Evolutionary conservation across 2,797 vertebrate genomes (phyloP).

Genomic region (Nyctalus aviator): DNA sequence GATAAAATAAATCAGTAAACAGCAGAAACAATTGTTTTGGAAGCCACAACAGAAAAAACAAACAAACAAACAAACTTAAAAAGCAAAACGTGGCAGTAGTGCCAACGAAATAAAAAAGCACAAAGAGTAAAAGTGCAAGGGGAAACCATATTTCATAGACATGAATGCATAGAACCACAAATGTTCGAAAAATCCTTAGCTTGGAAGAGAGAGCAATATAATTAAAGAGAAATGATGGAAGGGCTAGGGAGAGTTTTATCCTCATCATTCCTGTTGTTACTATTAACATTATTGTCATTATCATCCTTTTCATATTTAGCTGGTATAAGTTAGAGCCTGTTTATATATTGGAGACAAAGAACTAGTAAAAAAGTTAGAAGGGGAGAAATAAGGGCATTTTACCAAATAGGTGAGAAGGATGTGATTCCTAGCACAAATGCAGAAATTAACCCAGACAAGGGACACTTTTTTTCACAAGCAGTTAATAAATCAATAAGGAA

Average conservation of each 20-base stretch:
- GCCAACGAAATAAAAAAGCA: neutral
- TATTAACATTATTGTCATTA: neutral
- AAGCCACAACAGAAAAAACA: neutral
- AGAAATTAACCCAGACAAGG: neutral
- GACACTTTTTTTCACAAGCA: neutral
- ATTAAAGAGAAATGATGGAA: neutral
- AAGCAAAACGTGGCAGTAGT: neutral
- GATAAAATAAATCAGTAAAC: neutral
- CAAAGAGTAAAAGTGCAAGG: neutral
- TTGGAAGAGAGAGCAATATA: neutral
- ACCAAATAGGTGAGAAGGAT: neutral
- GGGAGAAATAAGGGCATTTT: neutral
- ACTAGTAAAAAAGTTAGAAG: neutral
- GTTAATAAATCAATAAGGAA: conserved; percentile 5
- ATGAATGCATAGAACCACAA: neutral
- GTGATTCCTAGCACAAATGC: neutral
- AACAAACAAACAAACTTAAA: neutral
- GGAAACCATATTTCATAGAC: neutral
- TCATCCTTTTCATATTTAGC: neutral
- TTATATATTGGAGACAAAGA: neutral
- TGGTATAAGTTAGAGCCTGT: neutral
- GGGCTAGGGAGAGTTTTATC: too few relatives aligned
- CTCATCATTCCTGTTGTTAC: neutral
- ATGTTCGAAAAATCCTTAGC: neutral
- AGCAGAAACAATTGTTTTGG: neutral